These are phyloP conservation scores for Adelphocoris suturalis DNA, from an alignment of 2,888 invertebrate genomes.

Conservation along the genomic window DNA sequence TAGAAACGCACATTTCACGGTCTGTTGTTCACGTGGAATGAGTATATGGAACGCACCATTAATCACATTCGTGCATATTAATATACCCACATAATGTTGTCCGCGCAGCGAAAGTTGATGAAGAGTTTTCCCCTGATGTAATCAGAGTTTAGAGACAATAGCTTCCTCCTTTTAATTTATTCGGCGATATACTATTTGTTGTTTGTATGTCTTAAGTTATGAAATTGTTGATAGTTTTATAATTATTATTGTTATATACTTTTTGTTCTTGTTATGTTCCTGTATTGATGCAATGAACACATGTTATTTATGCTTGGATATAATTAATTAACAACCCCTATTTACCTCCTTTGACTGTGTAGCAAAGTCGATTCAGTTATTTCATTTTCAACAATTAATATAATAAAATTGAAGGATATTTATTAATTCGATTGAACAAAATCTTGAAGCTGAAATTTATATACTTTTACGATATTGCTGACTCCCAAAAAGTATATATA, in stretches of 20 bases:
- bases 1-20: constrained; percentile 6
- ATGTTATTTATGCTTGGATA: neutral
- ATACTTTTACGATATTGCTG: too few species aligned
- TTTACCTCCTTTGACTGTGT: neutral
- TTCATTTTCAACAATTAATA: too few species aligned
- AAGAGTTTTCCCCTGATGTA: neutral
- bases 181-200: neutral
- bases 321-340: neutral
- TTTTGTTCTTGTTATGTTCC: constrained; percentile 13
- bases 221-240: neutral
- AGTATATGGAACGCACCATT: neutral
- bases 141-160: neutral
- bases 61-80: neutral
- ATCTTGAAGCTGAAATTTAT: too few species aligned
- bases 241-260: neutral
- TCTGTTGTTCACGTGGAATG: neutral
- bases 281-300: neutral
- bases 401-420: too few species aligned
- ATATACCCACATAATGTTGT: neutral
- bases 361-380: too few species aligned
- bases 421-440: too few species aligned
- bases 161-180: constrained; percentile 16
- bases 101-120: constrained; percentile 9
- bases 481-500: too few species aligned
- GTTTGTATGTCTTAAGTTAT: neutral